Conservation (phyloP, 2,113 vertebrate species). For the Platichthys stellatus region DNA sequence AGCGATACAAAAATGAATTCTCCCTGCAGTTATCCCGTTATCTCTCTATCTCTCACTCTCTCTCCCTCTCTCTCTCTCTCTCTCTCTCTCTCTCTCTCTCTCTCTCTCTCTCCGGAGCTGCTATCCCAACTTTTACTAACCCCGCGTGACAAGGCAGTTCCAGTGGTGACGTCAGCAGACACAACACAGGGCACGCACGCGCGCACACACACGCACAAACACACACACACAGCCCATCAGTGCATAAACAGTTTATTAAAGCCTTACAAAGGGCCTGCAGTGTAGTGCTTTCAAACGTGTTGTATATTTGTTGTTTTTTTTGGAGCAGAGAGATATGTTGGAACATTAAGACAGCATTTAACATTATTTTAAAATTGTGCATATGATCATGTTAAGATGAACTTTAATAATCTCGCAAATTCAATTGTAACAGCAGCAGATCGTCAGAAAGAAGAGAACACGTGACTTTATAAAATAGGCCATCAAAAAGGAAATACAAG, state of each 20-base stretch:
- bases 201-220: background rate
- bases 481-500: too few species aligned
- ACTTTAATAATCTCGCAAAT: too few species aligned
- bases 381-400: too few species aligned
- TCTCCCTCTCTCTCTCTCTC: background rate
- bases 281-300: background rate
- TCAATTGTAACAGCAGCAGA: too few species aligned
- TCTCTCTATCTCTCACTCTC: background rate
- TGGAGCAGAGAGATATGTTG: background rate
- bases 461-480: too few species aligned
- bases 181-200: slow-evolving; percentile 59
- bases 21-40: slow-evolving; percentile 37
- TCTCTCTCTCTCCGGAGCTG: slow-evolving; percentile 66
- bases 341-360: too few species aligned
- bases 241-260: slow-evolving; percentile 28
- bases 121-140: slow-evolving; percentile 88
- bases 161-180: slow-evolving; percentile 83
- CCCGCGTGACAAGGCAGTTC: slow-evolving; percentile 87
- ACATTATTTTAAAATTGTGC: background rate
- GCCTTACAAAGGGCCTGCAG: background rate
- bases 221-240: slow-evolving; percentile 8
- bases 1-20: slow-evolving; percentile 38
- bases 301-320: background rate
- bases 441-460: too few species aligned
- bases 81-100: slow-evolving; percentile 19